Conservation (phyloP, 2,113 vertebrate genomes). For the Parus major region DNA sequence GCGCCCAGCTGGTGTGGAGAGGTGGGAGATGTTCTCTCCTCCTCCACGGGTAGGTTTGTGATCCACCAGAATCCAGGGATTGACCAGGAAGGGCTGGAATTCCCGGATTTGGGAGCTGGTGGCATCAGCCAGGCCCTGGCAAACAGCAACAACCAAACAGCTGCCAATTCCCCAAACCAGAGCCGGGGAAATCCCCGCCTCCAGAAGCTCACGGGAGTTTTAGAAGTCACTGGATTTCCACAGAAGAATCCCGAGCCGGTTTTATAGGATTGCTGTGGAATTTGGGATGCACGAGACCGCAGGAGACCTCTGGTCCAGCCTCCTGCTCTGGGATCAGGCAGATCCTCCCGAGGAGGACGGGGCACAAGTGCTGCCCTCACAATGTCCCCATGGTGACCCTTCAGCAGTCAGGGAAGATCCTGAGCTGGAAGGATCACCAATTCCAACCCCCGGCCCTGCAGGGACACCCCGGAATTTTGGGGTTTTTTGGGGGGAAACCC, state of each 20-base stretch:
- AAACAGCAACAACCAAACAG: background rate
- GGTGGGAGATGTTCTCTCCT: background rate
- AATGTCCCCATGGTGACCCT: background rate
- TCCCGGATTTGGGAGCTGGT: background rate
- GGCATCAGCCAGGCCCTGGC: background rate
- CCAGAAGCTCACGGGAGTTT: background rate
- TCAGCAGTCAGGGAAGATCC: background rate
- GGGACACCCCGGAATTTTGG: background rate
- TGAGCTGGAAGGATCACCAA: background rate
- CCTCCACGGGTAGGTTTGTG: background rate
- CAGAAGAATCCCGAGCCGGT: fast-evolving
- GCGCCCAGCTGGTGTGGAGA: background rate
- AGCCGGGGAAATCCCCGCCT: fast-evolving
- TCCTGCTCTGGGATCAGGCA: background rate
- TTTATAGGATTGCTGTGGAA: fast-evolving
- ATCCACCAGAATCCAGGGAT: background rate
- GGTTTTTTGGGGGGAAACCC: too few relatives aligned
- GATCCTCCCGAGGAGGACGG: background rate
- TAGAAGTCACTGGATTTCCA: background rate
- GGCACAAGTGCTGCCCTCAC: too few relatives aligned
- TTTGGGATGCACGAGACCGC: background rate
- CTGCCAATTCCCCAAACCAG: fast-evolving
- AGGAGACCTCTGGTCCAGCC: background rate
- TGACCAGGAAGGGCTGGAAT: too few relatives aligned
- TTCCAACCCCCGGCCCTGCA: too few relatives aligned